Evolutionary conservation across 2,888 invertebrate species (phyloP).

Genomic region (Matsumyia berberina): DNA sequence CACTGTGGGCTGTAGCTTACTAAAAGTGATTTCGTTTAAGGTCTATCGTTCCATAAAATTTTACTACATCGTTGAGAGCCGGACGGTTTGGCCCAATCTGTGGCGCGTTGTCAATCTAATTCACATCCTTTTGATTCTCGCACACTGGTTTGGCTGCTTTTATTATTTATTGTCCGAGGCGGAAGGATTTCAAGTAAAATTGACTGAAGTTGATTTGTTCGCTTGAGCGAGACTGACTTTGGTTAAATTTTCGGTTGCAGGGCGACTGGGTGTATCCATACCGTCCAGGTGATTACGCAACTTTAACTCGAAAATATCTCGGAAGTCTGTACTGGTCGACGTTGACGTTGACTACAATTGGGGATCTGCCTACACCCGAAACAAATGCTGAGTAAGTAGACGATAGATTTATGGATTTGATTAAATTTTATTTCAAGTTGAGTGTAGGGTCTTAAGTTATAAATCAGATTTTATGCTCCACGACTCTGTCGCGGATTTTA

Average conservation of each 20-base stretch:
- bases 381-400: slow-evolving; percentile 99
- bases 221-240: slow-evolving; percentile 37
- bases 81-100: slow-evolving; percentile 97
- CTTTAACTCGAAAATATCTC: slow-evolving; percentile 95
- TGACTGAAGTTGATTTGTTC: not conserved
- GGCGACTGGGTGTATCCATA: slow-evolving; percentile 96
- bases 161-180: slow-evolving; percentile 97
- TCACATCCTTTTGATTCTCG: slow-evolving; percentile 96
- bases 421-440: not conserved
- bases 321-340: slow-evolving; percentile 99
- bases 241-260: slow-evolving; percentile 82
- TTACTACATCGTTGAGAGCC: slow-evolving; percentile 97
- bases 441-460: too few species aligned
- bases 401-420: too few species aligned
- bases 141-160: slow-evolving; percentile 99
- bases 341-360: slow-evolving; percentile 96
- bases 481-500: too few species aligned
- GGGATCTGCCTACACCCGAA: slow-evolving; percentile 97
- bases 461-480: too few species aligned
- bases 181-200: slow-evolving; percentile 91
- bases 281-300: slow-evolving; percentile 94
- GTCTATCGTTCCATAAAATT: slow-evolving; percentile 96
- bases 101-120: slow-evolving; percentile 98
- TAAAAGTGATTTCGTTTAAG: slow-evolving; percentile 82
- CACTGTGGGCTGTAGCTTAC: slow-evolving; percentile 45